Conservation (phyloP, 2,888 invertebrate species). For the Xestia c-nigrum region DNA sequence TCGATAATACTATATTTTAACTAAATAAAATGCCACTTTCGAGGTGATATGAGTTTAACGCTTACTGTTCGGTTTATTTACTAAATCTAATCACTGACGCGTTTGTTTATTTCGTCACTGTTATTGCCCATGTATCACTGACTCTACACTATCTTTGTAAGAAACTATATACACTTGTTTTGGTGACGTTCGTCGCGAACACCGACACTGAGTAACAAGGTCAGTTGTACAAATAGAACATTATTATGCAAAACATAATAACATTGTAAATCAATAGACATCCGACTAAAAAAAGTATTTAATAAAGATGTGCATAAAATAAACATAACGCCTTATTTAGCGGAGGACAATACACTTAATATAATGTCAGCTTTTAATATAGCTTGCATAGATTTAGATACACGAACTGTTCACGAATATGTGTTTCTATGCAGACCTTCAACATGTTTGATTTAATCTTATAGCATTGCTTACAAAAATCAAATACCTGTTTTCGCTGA, state of each 20-base stretch:
- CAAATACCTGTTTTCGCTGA: background rate
- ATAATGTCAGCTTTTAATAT: constrained; percentile 3
- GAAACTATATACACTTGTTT: too few relatives aligned
- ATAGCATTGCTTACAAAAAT: background rate
- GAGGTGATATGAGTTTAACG: too few relatives aligned
- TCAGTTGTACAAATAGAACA: constrained; percentile 6
- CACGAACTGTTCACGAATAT: background rate
- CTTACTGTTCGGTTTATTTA: too few relatives aligned
- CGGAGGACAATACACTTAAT: background rate
- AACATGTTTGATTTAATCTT: background rate
- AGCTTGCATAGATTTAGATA: background rate
- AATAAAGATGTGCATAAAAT: constrained; percentile 29
- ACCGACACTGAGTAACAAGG: constrained; percentile 35
- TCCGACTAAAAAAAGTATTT: background rate
- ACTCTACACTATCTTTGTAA: too few relatives aligned
- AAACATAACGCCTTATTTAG: constrained; percentile 17
- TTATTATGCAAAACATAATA: background rate
- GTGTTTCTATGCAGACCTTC: background rate
- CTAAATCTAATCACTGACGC: too few relatives aligned
- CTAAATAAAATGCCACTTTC: too few relatives aligned
- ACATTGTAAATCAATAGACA: background rate
- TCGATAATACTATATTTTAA: too few relatives aligned
- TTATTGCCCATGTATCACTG: too few relatives aligned
- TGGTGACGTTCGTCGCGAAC: too few relatives aligned
- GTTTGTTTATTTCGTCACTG: too few relatives aligned